A percentile compares a stretch with the other conserved stretches of the same genome.
Conservation (phyloP, 2,797 vertebrate species). For the Amblyraja radiata region DNA sequence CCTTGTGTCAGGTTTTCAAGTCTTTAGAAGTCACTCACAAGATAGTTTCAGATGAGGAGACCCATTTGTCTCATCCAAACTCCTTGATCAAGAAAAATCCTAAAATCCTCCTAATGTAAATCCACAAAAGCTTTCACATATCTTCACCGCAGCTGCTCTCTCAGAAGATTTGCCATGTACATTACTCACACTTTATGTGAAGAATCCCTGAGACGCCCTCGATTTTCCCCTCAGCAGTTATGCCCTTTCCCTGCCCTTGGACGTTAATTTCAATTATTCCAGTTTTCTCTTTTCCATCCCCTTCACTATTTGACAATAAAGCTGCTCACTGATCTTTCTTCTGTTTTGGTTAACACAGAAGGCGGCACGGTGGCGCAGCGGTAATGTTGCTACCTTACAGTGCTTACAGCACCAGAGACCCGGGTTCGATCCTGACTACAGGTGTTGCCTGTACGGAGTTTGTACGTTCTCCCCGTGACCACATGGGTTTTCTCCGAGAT, state of each 20-base stretch:
- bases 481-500: too few species aligned
- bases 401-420: too few species aligned
- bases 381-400: too few species aligned
- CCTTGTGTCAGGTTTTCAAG: slow-evolving; percentile 13
- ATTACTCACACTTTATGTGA: not conserved
- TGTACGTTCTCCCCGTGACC: too few species aligned
- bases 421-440: too few species aligned
- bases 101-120: not conserved
- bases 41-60: not conserved
- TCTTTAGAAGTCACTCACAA: not conserved
- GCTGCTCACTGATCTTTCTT: not conserved
- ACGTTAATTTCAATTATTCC: not conserved
- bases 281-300: not conserved
- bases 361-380: too few species aligned
- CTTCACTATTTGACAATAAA: not conserved
- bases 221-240: not conserved
- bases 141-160: not conserved
- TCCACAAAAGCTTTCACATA: not conserved
- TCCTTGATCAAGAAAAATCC: not conserved
- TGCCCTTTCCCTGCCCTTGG: not conserved
- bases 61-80: not conserved
- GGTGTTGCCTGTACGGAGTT: too few species aligned
- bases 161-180: too few species aligned
- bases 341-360: not conserved
- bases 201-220: not conserved